phyloP scores from a whole-genome alignment of 2,888 invertebrate genomes.

The Lycaena phlaeas region DNA sequence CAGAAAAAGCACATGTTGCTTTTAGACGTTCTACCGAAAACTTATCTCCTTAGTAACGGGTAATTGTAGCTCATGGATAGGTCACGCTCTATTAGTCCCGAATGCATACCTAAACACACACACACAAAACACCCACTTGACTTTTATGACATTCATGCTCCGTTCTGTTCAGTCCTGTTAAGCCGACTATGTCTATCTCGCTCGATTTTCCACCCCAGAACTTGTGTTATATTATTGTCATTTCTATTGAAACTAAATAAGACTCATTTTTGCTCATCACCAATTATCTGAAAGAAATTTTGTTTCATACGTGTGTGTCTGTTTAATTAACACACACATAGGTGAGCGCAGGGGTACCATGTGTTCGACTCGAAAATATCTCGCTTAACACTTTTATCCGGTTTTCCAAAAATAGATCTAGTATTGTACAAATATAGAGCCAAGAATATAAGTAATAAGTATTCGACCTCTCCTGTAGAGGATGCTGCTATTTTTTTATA shows the following conservation, averaged over 20 bases:
- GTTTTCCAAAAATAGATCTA: no score
- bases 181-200: background rate
- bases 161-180: background rate
- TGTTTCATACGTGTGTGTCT: constrained; percentile 34
- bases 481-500: no score
- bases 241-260: background rate
- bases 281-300: background rate
- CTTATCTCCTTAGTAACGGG: background rate
- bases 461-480: no score
- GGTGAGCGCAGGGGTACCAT: constrained; percentile 12
- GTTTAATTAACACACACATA: constrained; percentile 43
- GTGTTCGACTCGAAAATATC: constrained; percentile 5
- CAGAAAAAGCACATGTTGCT: no score
- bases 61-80: background rate
- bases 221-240: background rate
- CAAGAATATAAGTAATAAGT: no score
- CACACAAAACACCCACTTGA: background rate
- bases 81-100: constrained; percentile 1
- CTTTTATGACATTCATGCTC: background rate
- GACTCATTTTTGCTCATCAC: background rate
- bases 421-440: no score
- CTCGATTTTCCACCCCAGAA: background rate
- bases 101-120: background rate
- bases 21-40: no score
- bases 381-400: no score